These are phyloP conservation scores for Mimumesa dahlbomi DNA, from an alignment of 2,888 invertebrate species.

Conservation along the genomic window DNA sequence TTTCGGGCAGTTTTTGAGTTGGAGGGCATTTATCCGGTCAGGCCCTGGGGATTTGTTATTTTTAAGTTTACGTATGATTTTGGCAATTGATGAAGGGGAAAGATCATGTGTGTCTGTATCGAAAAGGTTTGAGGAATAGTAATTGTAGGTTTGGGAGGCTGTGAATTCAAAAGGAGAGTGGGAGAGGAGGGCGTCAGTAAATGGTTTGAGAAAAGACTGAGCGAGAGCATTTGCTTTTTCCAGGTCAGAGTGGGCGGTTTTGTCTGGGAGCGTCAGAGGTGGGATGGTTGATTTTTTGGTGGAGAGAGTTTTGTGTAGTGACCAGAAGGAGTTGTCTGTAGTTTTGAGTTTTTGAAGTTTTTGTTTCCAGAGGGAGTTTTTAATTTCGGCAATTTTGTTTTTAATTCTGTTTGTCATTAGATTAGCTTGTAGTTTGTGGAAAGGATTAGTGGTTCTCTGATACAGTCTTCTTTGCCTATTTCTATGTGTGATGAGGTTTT, in stretches of 20 bases:
- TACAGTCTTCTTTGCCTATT: neutral
- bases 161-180: too few species aligned
- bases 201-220: too few species aligned
- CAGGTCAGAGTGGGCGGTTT: neutral
- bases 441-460: neutral
- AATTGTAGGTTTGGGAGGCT: too few species aligned
- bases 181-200: too few species aligned
- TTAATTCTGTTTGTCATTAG: neutral
- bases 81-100: too few species aligned
- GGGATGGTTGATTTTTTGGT: neutral
- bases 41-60: too few species aligned
- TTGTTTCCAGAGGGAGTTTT: neutral
- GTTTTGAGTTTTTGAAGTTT: neutral
- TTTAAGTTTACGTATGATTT: too few species aligned
- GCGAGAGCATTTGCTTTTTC: neutral
- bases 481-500: neutral
- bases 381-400: neutral
- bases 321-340: neutral
- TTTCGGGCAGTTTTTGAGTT: too few species aligned
- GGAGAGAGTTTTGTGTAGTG: neutral
- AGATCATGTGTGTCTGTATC: too few species aligned
- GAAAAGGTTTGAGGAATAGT: too few species aligned
- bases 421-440: neutral
- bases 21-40: too few species aligned
- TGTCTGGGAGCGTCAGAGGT: neutral